Percentiles rank a stretch among this genome's conserved stretches.
Evolutionary conservation across 1,140 invertebrate genomes (phyloP).

Genomic region (Mercenaria mercenaria): DNA sequence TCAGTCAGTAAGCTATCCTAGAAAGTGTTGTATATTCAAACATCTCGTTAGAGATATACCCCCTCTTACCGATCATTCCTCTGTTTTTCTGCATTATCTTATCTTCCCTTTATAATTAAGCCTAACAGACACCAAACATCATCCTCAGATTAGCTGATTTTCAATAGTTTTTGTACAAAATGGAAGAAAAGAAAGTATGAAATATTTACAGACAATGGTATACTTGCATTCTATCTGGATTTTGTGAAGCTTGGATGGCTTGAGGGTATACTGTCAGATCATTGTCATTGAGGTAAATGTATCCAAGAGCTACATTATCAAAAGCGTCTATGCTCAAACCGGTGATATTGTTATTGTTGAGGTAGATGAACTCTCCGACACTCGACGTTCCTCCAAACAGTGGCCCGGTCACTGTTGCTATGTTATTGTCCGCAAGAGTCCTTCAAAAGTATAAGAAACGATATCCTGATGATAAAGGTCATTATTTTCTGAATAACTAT

Average conservation of each 20-base stretch:
- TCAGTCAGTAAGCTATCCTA: no score
- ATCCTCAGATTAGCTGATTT: no score
- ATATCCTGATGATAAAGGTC: no score
- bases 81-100: no score
- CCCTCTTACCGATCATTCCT: no score
- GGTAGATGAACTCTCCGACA: slow-evolving; percentile 53
- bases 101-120: no score
- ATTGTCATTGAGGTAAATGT: slow-evolving; percentile 70
- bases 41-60: no score
- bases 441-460: slow-evolving; percentile 61
- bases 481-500: background rate
- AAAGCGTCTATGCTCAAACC: slow-evolving; percentile 65
- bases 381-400: slow-evolving; percentile 67
- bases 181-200: no score
- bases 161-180: no score
- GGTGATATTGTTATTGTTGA: slow-evolving; percentile 68
- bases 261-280: slow-evolving; percentile 48
- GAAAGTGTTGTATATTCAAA: no score
- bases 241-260: slow-evolving; percentile 21
- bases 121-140: no score
- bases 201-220: background rate
- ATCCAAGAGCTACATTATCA: slow-evolving; percentile 52
- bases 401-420: slow-evolving; percentile 52
- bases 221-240: slow-evolving; percentile 44
- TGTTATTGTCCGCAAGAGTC: slow-evolving; percentile 69